A percentile compares a stretch with the other conserved stretches of the same genome.
phyloP scores from a whole-genome alignment of 2,888 invertebrate genomes.

The Drosophila anceps region DNA sequence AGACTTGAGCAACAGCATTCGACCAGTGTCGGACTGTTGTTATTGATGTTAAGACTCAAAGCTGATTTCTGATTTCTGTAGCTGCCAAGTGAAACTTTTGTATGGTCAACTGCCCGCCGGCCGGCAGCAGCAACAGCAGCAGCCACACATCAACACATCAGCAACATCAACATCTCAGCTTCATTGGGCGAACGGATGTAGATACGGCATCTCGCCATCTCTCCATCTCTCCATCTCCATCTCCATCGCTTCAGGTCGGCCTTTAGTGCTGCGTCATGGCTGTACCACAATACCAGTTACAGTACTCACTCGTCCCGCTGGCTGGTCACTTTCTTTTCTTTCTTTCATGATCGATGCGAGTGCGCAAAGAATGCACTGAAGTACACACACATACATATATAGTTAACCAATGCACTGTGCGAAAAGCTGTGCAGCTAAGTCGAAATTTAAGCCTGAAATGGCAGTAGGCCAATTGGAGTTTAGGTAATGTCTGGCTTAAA shows the following conservation, averaged over 20 bases:
- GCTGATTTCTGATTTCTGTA: slow-evolving; percentile 53
- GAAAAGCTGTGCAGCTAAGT: slow-evolving; percentile 1
- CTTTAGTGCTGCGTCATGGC: slow-evolving; percentile 63
- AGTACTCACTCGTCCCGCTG: slow-evolving; percentile 39
- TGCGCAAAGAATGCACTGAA: slow-evolving; percentile 53
- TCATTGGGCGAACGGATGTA: slow-evolving; percentile 53
- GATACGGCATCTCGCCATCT: slow-evolving; percentile 41
- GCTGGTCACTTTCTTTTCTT: slow-evolving; percentile 76
- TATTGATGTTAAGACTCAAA: slow-evolving; percentile 46
- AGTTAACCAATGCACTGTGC: slow-evolving; percentile 35
- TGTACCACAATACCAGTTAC: slow-evolving; percentile 42
- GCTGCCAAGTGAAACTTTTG: slow-evolving; percentile 53
- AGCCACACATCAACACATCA: slow-evolving; percentile 43
- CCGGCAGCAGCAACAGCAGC: slow-evolving; percentile 36
- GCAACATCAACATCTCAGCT: slow-evolving; percentile 25
- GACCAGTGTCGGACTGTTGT: slow-evolving; percentile 31
- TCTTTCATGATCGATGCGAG: slow-evolving; percentile 63
- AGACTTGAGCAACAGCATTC: slow-evolving; percentile 24
- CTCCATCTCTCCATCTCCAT: slow-evolving; percentile 12
- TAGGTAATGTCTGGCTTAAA: background rate
- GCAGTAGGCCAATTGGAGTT: too few species aligned
- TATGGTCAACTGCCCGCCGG: slow-evolving; percentile 39
- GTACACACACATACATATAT: slow-evolving; percentile 35
- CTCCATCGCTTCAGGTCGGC: slow-evolving; percentile 13
- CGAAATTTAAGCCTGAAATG: background rate